Base-by-base conservation (phyloP, 1,140 invertebrate genomes). In the Drosophila seguyi region DNA sequence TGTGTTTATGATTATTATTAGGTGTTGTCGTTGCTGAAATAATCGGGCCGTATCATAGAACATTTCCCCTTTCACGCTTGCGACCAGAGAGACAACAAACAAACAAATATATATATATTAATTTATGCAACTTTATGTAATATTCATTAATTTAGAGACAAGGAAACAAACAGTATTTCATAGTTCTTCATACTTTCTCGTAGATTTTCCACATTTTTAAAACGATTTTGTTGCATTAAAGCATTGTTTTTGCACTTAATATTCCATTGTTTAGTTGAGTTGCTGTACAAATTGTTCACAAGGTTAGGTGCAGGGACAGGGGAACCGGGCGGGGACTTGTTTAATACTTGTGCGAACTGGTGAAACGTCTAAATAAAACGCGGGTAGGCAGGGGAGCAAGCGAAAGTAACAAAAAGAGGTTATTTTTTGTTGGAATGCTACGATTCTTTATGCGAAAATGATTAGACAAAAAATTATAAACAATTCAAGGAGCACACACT, bases 331-430 rank as follows among this genome's bases (percentile, higher is more conserved):
- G 48, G 29, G 50, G 50, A 10, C 52, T 16, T 76, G 27, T 79
- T 62, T 90, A 88, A 88, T 88, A 88, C 84, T 90, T 88, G 85
- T 88, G 85, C 85, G 73, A 88, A 90, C 85, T 77, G 84, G 79
- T 75, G 31, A 75, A 85, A 75, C 77, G 42, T 65, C 77, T 77
- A 68, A 68, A 58, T 11, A 75, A 63, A 58, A 71, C 56, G 50
- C 59, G 50, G 36, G 14, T 3, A 6, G 16, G 14, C 20, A 10
- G 56, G 42, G 53, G 63, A 77, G 73, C 62, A 81, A 68, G 48
- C 69, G 36, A 63, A 66, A 58, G 27, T 55, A 66, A 81, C 56
- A 71, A 27, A 74, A 69, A 44, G 25, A 34, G 45, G 45, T 47
- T 47, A 71, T 48, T 48, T 80, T 79, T 58, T 72, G 76, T 88